Evolutionary conservation across 2,113 vertebrate genomes (phyloP), one percentile per base, ranked within the genome.

Genomic region (Saguinus midas): DNA sequence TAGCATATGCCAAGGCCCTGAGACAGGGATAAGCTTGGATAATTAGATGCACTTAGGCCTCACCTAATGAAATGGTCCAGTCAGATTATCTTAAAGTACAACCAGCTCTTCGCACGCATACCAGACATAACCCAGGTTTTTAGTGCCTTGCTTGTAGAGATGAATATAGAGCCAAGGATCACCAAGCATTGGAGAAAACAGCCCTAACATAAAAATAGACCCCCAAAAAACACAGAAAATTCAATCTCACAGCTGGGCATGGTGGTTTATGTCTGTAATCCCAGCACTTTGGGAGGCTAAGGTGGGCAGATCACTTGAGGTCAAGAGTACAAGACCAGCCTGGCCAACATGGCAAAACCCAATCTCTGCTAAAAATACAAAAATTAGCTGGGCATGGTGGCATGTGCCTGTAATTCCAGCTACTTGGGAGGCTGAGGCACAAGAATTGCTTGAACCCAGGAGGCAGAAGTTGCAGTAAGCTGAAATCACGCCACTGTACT

Each of bases 151-250:
- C 70, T 82, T 92, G 23, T 55, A 75, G 84, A 92, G 18, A 82
- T 75, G 25, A 85, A n/a, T 83, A 27, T n/a, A 76, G 20, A 91
- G 27, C 25, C 29, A 40, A 91, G 18, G 48, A 93, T 70, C 58
- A 80, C 40, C 37, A 80, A 87, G 66, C 45, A 66, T 21, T 82
- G 37, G 68, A 73, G 75, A 64, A 81, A 92, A 64, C 32, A 73
- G 35, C 50, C 10, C 52, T 78, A 95, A 73, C 37, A 64, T 87
- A 61, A 92, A 95, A 95, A 92, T 20, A 87, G 45, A 27, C 35
- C 37, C 78, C 79, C 76, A 58, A 52, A 87, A 81, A 87, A 87
- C 82, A 95, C 37, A 92, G 83, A 92, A 81, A 81, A 61, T 87
- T 81, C 73, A n/a, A 32, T 81, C 55, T 87, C 45, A 87, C 11